Evolutionary conservation across 2,888 invertebrate genomes (phyloP).

Genomic region (Agonopterix heracliana): DNA sequence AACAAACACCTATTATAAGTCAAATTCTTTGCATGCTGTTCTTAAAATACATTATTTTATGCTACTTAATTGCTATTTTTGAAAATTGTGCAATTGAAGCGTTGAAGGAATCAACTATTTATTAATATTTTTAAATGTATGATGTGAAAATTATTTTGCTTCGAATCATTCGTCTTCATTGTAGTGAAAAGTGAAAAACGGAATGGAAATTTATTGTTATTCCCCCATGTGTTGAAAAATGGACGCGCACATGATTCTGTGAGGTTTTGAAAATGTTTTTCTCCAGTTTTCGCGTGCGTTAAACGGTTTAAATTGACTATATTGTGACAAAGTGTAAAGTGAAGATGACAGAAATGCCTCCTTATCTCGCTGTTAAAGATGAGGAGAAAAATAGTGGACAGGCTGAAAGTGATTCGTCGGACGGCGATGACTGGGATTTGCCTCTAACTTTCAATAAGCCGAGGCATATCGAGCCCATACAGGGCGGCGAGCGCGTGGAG

Average conservation of each 20-base stretch:
- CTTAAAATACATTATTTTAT: too few relatives aligned
- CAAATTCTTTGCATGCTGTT: too few relatives aligned
- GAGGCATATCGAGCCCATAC: conserved; percentile 71
- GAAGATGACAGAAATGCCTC: conserved; percentile 74
- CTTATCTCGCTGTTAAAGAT: conserved; percentile 65
- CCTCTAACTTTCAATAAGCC: conserved; percentile 84
- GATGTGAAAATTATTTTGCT: too few relatives aligned
- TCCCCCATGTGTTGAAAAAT: conserved; percentile 68
- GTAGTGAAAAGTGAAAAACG: conserved; percentile 21
- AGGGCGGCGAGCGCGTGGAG: conserved; percentile 79
- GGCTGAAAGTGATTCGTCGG: conserved; percentile 58
- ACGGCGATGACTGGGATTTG: conserved; percentile 79
- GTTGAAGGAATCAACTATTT: too few relatives aligned
- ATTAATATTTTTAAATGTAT: too few relatives aligned
- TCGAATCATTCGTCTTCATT: too few relatives aligned
- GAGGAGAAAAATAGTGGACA: conserved; percentile 61
- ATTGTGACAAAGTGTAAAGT: conserved; percentile 44
- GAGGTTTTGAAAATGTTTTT: conserved; percentile 62
- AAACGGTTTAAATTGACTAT: conserved; percentile 30
- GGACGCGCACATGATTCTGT: conserved; percentile 67
- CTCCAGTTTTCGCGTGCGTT: conserved; percentile 31
- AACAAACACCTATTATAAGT: too few relatives aligned
- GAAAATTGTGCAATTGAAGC: too few relatives aligned
- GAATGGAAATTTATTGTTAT: conserved; percentile 45
- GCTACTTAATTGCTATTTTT: too few relatives aligned